These are phyloP conservation scores for Coryphaenoides rupestris DNA, from an alignment of 2,113 vertebrate genomes.

Conservation along the genomic window DNA sequence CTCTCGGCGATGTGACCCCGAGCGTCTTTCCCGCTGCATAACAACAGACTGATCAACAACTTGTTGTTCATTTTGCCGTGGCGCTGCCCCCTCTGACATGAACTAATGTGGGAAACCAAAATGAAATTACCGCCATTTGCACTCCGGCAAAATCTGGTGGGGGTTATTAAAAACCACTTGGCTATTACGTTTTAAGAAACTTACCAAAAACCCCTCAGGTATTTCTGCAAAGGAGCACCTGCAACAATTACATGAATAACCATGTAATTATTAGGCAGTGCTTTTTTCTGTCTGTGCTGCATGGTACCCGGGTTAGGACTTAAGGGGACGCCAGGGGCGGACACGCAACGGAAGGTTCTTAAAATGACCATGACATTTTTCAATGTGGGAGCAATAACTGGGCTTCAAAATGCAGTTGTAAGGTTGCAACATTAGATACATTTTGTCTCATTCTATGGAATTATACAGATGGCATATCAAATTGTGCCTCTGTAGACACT, in stretches of 20 bases:
- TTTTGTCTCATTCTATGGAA: too few relatives aligned
- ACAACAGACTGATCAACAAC: not conserved
- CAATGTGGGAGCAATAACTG: too few relatives aligned
- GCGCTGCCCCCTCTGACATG: slow-evolving; percentile 5
- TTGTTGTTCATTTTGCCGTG: not conserved
- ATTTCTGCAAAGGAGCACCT: slow-evolving; percentile 40
- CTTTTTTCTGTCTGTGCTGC: not conserved
- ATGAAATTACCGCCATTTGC: slow-evolving; percentile 22
- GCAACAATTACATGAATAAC: slow-evolving; percentile 12
- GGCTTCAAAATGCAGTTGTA: too few relatives aligned
- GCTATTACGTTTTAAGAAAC: slow-evolving; percentile 28
- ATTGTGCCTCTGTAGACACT: too few relatives aligned
- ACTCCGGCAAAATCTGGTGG: slow-evolving; percentile 40
- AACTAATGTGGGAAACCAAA: slow-evolving; percentile 13
- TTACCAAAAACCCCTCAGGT: slow-evolving; percentile 29
- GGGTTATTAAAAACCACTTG: slow-evolving; percentile 28
- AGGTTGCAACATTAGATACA: too few relatives aligned
- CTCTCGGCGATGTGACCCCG: not conserved
- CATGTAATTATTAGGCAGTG: not conserved
- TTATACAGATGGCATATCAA: too few relatives aligned
- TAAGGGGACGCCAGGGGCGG: too few relatives aligned
- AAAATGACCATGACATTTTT: too few relatives aligned
- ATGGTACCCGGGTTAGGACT: too few relatives aligned
- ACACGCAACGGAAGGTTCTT: too few relatives aligned
- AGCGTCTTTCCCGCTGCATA: not conserved